phyloP scores from a whole-genome alignment of 2,113 vertebrate genomes.

The Paradisaea rubra region DNA sequence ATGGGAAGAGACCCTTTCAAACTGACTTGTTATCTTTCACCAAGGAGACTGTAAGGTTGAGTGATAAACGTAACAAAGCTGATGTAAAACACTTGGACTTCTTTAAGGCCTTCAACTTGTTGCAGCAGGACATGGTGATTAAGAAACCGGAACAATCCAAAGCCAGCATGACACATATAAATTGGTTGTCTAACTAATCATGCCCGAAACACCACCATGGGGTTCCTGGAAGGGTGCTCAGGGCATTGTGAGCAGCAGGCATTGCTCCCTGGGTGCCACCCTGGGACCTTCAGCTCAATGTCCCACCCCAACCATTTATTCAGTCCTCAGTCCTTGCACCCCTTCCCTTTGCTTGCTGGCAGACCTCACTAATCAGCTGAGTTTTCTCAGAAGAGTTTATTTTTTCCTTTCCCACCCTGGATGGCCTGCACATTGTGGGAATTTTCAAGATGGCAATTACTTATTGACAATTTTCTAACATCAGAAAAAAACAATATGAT shows the following conservation, averaged over 20 bases:
- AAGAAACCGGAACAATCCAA: neutral
- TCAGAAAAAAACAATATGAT: neutral
- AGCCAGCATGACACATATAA: neutral
- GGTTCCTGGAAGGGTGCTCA: neutral
- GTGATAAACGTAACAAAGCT: neutral
- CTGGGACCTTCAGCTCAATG: neutral
- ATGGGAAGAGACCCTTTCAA: constrained; percentile 35
- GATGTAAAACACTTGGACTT: neutral
- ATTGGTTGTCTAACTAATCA: neutral
- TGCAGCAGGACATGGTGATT: neutral
- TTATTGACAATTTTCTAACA: neutral
- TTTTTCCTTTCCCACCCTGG: neutral
- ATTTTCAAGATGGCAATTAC: neutral
- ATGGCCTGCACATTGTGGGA: accelerated
- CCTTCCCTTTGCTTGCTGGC: neutral
- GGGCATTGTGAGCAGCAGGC: accelerated
- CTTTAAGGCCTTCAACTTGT: neutral
- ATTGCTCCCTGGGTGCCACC: neutral
- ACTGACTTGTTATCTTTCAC: neutral
- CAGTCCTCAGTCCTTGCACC: neutral
- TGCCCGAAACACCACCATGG: neutral
- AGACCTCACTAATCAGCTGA: neutral
- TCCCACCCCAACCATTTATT: neutral
- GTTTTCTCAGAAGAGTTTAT: neutral
- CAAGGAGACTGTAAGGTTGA: neutral